Evolutionary conservation across 2,888 invertebrate species (phyloP), one percentile per base, ranked within the genome.

Genomic region (Diachrysia chrysitis): DNA sequence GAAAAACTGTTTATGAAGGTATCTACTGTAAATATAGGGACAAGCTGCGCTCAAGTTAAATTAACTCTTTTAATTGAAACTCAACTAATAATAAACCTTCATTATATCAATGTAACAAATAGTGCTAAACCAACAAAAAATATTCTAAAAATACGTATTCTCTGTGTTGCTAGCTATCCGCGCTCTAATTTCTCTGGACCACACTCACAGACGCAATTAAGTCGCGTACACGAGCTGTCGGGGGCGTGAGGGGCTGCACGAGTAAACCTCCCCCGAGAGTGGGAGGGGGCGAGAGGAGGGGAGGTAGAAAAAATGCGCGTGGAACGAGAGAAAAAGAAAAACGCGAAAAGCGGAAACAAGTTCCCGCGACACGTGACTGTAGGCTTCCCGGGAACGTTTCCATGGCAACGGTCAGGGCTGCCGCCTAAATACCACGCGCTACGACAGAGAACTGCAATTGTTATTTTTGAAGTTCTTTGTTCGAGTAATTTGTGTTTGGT

Each of bases 201-300:
- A 95, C 95, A 94, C 95, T 94, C 95, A 95, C 95, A 95, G 95
- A 93, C 95, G 94, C 95, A 95, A 95, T 95, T 95, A 95, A 95
- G 95, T 93, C 92, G 89, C 93, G 93, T 93, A 93, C 93, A 93
- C 93, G 92, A 91, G 92, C 89, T 87, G 87, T 87, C 81, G 89
- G 88, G 90, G 89, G 88, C 71, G 79, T 69, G 74, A 74, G 63
- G 76, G 79, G 76, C 67, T 79, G 79, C 83, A 78, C 85, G 85
- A 83, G 84, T 82, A 81, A 70, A 81, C 81, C 83, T 85, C 84
- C 83, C 82, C 64, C 76, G 81, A 58, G 79, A 79, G 80, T 63
- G 68, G 75, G 42, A n/a, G 42, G 42, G 42, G 5, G 42, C 5
- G 76, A 73, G 82, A 69, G 59, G 82, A 86, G 75, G 76, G 82